Base-by-base conservation (phyloP, 2,888 invertebrate genomes). In the Teleiodes luculella region DNA sequence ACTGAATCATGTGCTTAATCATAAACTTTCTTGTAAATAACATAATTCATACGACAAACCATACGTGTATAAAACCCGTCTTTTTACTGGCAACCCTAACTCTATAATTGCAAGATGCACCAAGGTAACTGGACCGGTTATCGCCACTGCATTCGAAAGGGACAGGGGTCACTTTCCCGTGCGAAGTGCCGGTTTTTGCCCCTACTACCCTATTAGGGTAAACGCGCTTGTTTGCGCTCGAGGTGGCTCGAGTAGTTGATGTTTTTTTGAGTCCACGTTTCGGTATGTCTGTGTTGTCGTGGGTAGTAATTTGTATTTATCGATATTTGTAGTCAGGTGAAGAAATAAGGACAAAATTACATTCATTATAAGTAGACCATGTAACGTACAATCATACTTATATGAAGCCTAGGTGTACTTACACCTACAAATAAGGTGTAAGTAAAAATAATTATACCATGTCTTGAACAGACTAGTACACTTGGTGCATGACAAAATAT, bases 101-200 rank as follows among this genome's bases (percentile, higher is more conserved):
- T 24, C 24, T 24, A 4, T 14, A 36, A 36, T 36, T 36, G 36
- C 36, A 14, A 7, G 36, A 36, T 10, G 16, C 18, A 39, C 18
- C 39, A 39, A 18, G 16, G 24, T 6, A 28, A 24, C 43, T 24
- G 4, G 24, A n/a, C 24, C 24, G 43, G 11, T 43, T 24, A 3
- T 59, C 63, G 63, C 64, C 54, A 58, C 54, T 52, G 46, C 54
- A 57, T 60, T 69, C 68, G 72, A 80, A 79, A 80, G 73, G 74
- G 76, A 78, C 65, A 71, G 64, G 71, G 64, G 68, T 67, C 69
- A 78, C 77, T 81, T 84, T 84, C 83, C 71, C 84, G 78, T 69
- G 71, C 68, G 71, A 70, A 74, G 78, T 70, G 73, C 68, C 69
- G 66, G 71, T 74, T 80, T 78, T 78, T 77, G 68, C 71, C 63